phyloP scores from a whole-genome alignment of 2,797 vertebrate genomes.

The Manis crassicaudata region DNA sequence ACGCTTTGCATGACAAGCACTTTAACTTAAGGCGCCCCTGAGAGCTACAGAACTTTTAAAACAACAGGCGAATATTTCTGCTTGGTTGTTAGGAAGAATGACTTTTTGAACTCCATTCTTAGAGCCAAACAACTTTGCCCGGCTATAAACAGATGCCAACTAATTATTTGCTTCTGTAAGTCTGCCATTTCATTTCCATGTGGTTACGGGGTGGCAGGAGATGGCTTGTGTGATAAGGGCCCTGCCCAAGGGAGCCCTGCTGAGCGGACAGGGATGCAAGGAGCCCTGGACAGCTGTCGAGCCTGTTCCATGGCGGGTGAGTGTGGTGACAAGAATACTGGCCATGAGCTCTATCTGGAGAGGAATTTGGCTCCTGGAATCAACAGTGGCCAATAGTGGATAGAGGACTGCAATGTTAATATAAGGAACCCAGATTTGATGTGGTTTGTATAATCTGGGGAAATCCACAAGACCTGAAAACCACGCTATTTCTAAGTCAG shows the following conservation, averaged over 20 bases:
- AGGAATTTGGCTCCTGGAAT: background rate
- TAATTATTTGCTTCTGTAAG: background rate
- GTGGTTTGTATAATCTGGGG: background rate
- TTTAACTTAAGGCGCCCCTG: background rate
- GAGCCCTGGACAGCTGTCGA: background rate
- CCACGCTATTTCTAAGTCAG: background rate
- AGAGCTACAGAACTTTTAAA: background rate
- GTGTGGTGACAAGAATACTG: rapidly evolving
- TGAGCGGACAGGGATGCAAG: background rate
- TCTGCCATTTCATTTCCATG: background rate
- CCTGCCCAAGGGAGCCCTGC: rapidly evolving
- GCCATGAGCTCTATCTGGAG: background rate
- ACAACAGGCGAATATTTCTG: background rate
- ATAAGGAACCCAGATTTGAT: background rate
- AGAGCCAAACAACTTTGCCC: background rate
- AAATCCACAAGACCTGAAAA: background rate
- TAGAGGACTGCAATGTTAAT: background rate
- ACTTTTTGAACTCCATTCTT: constrained; percentile 9
- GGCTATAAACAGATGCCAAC: background rate
- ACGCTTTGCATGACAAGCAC: background rate
- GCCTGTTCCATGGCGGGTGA: background rate
- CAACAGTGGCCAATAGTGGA: background rate
- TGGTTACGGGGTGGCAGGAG: background rate
- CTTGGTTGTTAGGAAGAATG: background rate
- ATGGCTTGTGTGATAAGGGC: background rate